phyloP scores from a whole-genome alignment of 2,797 vertebrate genomes.

The Orientallactaga sibirica region DNA sequence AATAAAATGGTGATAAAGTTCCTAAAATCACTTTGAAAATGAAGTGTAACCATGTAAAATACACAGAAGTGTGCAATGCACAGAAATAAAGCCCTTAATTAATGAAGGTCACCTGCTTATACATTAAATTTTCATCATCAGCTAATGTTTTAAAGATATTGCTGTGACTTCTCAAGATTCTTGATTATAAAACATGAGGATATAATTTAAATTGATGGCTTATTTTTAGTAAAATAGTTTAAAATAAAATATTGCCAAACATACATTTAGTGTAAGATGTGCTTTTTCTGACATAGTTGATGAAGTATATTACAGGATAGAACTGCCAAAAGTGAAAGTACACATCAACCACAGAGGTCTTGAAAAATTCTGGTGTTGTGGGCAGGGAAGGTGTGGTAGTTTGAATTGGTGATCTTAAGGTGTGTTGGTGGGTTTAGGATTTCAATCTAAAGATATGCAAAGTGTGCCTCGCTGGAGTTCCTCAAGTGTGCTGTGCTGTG shows the following conservation, averaged over 20 bases:
- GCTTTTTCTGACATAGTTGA: neutral
- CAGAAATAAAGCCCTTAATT: neutral
- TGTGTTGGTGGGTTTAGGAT: too few species aligned
- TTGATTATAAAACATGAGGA: neutral
- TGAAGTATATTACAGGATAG: neutral
- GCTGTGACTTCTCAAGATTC: neutral
- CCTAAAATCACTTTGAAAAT: neutral
- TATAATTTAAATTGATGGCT: conserved; percentile 2
- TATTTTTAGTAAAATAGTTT: conserved; percentile 32
- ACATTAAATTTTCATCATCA: conserved; percentile 15
- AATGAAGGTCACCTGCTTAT: neutral
- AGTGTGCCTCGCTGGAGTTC: too few species aligned
- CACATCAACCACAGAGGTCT: neutral
- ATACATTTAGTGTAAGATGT: neutral
- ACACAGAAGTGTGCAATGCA: neutral
- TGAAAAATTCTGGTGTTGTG: neutral
- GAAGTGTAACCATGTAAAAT: neutral
- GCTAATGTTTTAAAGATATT: neutral
- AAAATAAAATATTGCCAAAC: neutral
- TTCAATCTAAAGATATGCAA: too few species aligned
- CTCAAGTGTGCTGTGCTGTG: too few species aligned
- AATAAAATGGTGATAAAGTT: neutral
- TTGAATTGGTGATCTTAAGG: too few species aligned
- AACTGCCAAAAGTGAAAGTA: neutral
- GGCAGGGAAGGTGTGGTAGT: neutral